Base-by-base conservation (phyloP, 2,797 vertebrate species). In the Eospalax fontanierii region DNA sequence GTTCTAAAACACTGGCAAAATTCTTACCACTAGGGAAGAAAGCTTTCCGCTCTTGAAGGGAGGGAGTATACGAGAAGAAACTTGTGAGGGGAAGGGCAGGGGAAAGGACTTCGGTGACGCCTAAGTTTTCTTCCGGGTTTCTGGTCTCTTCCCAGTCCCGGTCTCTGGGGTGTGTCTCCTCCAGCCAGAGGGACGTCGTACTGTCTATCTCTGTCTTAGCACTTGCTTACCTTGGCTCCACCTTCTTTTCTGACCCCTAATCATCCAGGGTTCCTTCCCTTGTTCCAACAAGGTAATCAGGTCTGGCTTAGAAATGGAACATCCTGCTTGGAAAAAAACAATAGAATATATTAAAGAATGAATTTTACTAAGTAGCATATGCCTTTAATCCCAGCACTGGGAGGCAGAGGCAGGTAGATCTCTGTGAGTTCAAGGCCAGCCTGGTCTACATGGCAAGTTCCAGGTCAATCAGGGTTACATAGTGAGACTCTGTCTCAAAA, bases 181-280 rank as follows among this genome's bases (percentile, higher is more conserved):
- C 8, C 46, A 33, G 1, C 65, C 82, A 26, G 65, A 19, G 6
- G 33, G 12, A n/a, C 18, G 11, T 4, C 66, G 12, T 16, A 6
- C 5, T 4, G 26, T 54, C 50, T 10, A 54, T 24, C n/a, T 38
- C 26, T 80, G 30, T 61, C 74, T 78, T 21, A 14, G 43, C 8
- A 50, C n/a, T 87, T 66, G 91, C 97, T 97, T 43, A 97, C 97
- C 96, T 88, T 73, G 70, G 22, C 70, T 80, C 93, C 90, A 88
- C 40, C 79, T 75, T 89, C 84, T 97, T 54, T 82, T 94, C 78
- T 93, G 91, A 93, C 93, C 82, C 71, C 50, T 93, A 83, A 91
- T 73, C 93, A 89, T 84, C 96, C 97, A 97, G 73, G 97, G 97
- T 9, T 97, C 97, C 65, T 97, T 97, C 40, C 97, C 97, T 96